Evolutionary conservation across 2,113 vertebrate genomes (phyloP).

Genomic region (Gymnobelideus leadbeateri): DNA sequence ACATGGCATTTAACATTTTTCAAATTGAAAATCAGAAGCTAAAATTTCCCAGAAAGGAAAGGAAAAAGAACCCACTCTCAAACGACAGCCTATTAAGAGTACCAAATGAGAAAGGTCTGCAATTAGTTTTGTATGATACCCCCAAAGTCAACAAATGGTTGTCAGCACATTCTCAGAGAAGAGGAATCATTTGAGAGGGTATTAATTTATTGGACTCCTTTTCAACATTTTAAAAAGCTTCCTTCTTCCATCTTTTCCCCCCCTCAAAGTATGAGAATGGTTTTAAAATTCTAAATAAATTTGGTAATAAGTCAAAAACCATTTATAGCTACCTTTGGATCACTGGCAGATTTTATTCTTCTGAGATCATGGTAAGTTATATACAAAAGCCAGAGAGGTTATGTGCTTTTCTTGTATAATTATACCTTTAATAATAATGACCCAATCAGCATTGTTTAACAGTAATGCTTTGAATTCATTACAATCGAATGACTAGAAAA

Average conservation of each 20-base stretch:
- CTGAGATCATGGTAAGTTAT: not conserved
- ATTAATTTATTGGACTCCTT: not conserved
- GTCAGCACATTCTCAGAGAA: not conserved
- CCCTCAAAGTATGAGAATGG: not conserved
- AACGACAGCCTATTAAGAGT: not conserved
- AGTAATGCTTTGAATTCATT: not conserved
- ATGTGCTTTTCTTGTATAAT: not conserved
- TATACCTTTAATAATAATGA: not conserved
- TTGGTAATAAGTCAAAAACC: not conserved
- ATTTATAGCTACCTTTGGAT: not conserved
- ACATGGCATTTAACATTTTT: constrained; percentile 34
- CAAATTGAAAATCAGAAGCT: constrained; percentile 40
- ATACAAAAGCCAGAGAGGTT: not conserved
- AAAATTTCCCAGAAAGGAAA: constrained; percentile 7
- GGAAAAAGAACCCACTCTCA: not conserved
- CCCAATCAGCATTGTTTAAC: not conserved
- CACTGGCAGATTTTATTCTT: not conserved
- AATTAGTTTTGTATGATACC: not conserved
- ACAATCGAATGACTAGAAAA: not conserved
- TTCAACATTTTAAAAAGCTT: not conserved
- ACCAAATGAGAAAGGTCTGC: not conserved
- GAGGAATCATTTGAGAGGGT: not conserved
- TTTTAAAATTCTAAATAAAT: not conserved
- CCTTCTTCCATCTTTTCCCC: not conserved
- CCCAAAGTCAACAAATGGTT: not conserved